phyloP scores from a whole-genome alignment of 2,113 vertebrate genomes.

The Verasper variegatus region DNA sequence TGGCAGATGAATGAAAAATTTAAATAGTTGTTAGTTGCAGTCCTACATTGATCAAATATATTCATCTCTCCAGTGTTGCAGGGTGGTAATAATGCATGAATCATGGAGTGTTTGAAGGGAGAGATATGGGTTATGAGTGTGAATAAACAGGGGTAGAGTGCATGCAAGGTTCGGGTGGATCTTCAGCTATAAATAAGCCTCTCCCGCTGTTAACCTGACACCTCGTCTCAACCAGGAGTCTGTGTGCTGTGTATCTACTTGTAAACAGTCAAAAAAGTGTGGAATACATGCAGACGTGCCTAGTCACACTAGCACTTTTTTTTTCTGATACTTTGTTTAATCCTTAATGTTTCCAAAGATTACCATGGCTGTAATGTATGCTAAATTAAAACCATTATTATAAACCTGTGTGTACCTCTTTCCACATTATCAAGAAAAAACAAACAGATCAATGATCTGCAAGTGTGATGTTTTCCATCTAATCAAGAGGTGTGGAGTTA shows the following conservation, averaged over 20 bases:
- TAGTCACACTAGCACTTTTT: background rate
- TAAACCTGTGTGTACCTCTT: background rate
- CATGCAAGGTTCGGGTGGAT: constrained; percentile 19
- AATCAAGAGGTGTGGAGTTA: background rate
- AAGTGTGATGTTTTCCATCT: too few relatives aligned
- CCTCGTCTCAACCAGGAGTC: constrained; percentile 30
- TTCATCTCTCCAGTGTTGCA: background rate
- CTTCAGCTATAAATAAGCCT: constrained; percentile 71
- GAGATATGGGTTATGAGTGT: constrained; percentile 32
- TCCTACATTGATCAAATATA: background rate
- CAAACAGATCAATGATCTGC: too few relatives aligned
- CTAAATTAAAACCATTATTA: constrained; percentile 13
- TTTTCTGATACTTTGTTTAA: background rate
- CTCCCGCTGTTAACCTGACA: constrained; percentile 61
- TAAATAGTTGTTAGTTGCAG: background rate
- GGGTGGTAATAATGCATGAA: constrained; percentile 31
- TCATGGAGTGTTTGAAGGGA: constrained; percentile 4
- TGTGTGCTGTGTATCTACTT: constrained; percentile 8
- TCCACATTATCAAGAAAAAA: background rate
- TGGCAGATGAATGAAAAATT: too few relatives aligned
- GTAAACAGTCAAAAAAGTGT: constrained; percentile 43
- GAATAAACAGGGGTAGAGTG: constrained; percentile 27
- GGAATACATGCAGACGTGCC: background rate
- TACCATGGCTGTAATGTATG: background rate
- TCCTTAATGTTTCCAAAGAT: background rate